These are phyloP conservation scores for Gallinago undulata DNA, from an alignment of 2,113 vertebrate genomes.

Conservation along the genomic window DNA sequence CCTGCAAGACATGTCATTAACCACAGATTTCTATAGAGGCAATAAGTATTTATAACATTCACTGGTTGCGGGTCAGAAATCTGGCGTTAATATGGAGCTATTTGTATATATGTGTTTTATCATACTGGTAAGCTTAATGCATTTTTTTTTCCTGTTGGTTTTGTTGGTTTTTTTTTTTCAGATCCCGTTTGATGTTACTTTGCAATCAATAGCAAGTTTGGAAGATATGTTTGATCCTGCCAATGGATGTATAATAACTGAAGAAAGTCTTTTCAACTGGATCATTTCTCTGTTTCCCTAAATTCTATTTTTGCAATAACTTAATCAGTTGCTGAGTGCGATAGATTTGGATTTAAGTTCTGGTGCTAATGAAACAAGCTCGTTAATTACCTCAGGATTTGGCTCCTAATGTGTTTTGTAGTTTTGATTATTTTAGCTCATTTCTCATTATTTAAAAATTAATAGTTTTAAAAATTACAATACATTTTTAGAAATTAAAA, in stretches of 20 bases:
- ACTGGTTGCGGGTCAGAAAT: neutral
- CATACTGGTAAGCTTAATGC: neutral
- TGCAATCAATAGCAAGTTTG: slow-evolving; percentile 73
- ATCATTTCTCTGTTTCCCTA: slow-evolving; percentile 76
- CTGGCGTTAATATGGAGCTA: neutral
- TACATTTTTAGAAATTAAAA: neutral
- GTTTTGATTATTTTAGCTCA: neutral
- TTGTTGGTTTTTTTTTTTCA: slow-evolving; percentile 39
- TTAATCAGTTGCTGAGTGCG: neutral
- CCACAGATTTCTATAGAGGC: neutral
- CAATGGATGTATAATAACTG: slow-evolving; percentile 67
- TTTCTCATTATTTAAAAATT: neutral
- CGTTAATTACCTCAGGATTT: neutral
- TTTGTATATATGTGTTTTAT: neutral
- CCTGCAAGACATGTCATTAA: neutral
- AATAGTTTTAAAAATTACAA: neutral
- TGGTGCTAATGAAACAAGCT: neutral
- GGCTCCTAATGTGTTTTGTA: neutral
- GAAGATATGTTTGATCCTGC: slow-evolving; percentile 83
- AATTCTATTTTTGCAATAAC: slow-evolving; percentile 6
- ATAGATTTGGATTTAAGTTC: neutral
- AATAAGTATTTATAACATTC: neutral
- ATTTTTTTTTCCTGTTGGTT: neutral
- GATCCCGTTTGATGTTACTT: slow-evolving; percentile 80
- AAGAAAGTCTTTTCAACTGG: slow-evolving; percentile 78